A percentile compares a stretch with the other conserved stretches of the same genome.
Conservation (phyloP, 2,113 vertebrate genomes). For the Stigmatopora nigra region DNA sequence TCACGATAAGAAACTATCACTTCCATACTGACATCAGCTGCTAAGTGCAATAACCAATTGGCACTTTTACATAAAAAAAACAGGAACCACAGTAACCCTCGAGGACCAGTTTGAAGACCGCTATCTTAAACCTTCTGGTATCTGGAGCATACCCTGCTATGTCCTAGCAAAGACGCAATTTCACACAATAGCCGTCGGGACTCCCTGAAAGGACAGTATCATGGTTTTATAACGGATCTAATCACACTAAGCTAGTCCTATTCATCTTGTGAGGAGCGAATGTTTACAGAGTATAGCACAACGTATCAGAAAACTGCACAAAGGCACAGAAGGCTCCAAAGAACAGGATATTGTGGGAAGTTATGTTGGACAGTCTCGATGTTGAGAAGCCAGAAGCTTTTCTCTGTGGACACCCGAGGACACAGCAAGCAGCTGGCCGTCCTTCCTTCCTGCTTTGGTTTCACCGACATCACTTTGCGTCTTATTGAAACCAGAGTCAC, state of each 20-base stretch:
- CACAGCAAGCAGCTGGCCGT: constrained; percentile 63
- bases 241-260: neutral
- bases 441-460: constrained; percentile 67
- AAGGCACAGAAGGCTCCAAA: constrained; percentile 22
- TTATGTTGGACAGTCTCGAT: constrained; percentile 60
- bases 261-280: neutral
- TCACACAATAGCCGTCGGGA: neutral
- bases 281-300: neutral
- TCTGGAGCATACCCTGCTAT: too few relatives aligned
- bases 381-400: constrained; percentile 58
- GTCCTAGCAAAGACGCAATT: neutral
- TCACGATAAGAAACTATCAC: too few relatives aligned
- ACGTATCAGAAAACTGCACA: constrained; percentile 10
- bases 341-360: constrained; percentile 52
- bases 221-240: neutral
- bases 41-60: too few relatives aligned
- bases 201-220: neutral
- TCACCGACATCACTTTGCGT: constrained; percentile 46
- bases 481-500: neutral
- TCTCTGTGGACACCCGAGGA: constrained; percentile 59
- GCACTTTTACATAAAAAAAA: too few relatives aligned
- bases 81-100: too few relatives aligned
- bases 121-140: too few relatives aligned
- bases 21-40: too few relatives aligned
- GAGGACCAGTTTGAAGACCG: too few relatives aligned